phyloP scores from a whole-genome alignment of 1,140 invertebrate genomes.

The Temnothorax curvispinosus region DNA sequence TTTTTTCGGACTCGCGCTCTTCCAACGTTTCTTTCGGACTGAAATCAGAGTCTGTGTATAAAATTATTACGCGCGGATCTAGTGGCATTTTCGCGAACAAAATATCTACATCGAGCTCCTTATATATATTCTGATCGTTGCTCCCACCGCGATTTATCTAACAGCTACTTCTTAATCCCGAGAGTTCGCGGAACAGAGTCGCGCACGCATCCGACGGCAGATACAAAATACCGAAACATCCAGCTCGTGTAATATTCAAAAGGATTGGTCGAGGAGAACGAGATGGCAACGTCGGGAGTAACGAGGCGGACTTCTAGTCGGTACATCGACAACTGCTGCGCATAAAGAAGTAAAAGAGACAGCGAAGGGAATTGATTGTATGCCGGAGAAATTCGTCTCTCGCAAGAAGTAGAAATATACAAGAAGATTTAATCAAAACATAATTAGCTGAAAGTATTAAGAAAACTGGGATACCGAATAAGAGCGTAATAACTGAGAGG shows the following conservation, averaged over 20 bases:
- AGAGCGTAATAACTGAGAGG: constrained; percentile 28
- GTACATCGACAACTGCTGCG: constrained; percentile 3
- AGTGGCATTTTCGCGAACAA: neutral
- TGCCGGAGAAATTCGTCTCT: neutral
- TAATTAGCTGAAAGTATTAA: constrained; percentile 36
- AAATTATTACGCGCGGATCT: neutral
- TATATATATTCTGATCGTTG: neutral
- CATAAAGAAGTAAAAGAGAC: neutral
- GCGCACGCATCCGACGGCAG: neutral
- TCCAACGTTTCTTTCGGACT: neutral
- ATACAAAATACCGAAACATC: constrained; percentile 29
- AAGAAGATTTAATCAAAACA: constrained; percentile 25
- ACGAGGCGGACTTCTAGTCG: neutral
- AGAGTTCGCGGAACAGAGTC: neutral
- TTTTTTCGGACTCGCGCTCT: neutral
- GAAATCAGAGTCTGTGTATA: neutral
- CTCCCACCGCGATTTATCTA: neutral
- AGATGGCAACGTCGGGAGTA: neutral
- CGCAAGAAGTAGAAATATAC: neutral
- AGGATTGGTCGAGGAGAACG: constrained; percentile 13
- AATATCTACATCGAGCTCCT: neutral
- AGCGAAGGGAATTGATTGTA: constrained; percentile 13
- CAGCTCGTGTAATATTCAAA: constrained; percentile 42
- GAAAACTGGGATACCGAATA: neutral
- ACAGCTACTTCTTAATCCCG: constrained; percentile 7